phyloP scores from a whole-genome alignment of 2,797 vertebrate species.

The Caiman crocodilus region DNA sequence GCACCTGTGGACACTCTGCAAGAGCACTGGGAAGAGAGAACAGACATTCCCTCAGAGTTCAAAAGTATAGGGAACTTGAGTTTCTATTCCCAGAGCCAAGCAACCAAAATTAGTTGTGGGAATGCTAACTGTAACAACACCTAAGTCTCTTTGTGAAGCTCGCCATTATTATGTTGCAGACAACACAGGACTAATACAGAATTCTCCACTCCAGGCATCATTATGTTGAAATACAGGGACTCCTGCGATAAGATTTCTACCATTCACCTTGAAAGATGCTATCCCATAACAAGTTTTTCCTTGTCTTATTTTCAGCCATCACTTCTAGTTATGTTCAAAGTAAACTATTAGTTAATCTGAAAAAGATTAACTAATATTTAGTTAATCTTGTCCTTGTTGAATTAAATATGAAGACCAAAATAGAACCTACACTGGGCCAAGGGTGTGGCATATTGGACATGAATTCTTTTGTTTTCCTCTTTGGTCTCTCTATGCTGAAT shows the following conservation, averaged over 20 bases:
- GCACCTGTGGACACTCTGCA: no score
- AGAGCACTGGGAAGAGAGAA: no score
- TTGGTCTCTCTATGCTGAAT: not conserved
- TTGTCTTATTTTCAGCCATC: constrained; percentile 34
- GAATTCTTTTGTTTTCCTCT: constrained; percentile 37
- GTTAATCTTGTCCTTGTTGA: not conserved
- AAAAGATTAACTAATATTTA: not conserved
- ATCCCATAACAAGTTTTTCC: not conserved
- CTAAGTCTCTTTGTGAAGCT: no score
- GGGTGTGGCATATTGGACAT: not conserved
- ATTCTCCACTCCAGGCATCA: not conserved
- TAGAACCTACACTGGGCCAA: not conserved
- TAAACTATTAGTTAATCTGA: not conserved
- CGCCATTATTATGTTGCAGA: not conserved
- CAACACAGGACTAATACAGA: not conserved
- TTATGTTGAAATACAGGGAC: not conserved
- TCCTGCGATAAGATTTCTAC: not conserved
- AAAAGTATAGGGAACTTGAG: no score
- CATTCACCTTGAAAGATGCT: not conserved
- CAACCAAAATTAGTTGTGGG: no score
- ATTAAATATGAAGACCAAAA: not conserved
- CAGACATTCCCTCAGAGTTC: no score
- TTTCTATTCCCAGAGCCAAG: no score
- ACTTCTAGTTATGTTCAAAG: not conserved
- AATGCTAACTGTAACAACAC: no score